phyloP scores from a whole-genome alignment of 2,113 vertebrate species.

The Corythornis vintsioides region DNA sequence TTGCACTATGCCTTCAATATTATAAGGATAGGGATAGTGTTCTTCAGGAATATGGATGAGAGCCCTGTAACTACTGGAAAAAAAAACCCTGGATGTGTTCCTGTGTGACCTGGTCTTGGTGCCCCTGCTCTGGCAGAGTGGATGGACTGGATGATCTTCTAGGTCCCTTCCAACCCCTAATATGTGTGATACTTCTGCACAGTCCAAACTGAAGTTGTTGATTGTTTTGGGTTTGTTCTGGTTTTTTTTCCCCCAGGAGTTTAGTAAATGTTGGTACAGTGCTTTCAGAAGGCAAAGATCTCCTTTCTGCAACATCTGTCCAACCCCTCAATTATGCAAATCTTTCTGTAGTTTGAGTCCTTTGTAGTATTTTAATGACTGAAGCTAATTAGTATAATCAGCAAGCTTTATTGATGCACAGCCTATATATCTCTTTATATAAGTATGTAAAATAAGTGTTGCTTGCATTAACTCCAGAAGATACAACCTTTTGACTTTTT shows the following conservation, averaged over 20 bases:
- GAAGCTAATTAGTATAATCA: neutral
- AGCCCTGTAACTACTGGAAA: neutral
- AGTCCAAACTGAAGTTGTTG: neutral
- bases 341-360: neutral
- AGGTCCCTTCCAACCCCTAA: too few species aligned
- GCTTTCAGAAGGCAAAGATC: neutral
- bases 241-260: neutral
- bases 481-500: neutral
- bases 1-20: neutral
- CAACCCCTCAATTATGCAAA: neutral
- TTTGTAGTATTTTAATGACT: neutral
- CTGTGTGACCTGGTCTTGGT: too few species aligned
- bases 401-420: neutral
- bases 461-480: neutral
- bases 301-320: conserved; percentile 20
- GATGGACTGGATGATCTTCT: too few species aligned
- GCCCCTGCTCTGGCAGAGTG: too few species aligned
- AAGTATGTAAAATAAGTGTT: neutral
- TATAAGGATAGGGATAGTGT: neutral
- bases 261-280: neutral
- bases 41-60: neutral
- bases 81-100: too few species aligned
- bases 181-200: neutral
- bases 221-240: neutral
- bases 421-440: neutral